These are phyloP conservation scores for Myathropa florea DNA, from an alignment of 2,888 invertebrate species.

Conservation along the genomic window DNA sequence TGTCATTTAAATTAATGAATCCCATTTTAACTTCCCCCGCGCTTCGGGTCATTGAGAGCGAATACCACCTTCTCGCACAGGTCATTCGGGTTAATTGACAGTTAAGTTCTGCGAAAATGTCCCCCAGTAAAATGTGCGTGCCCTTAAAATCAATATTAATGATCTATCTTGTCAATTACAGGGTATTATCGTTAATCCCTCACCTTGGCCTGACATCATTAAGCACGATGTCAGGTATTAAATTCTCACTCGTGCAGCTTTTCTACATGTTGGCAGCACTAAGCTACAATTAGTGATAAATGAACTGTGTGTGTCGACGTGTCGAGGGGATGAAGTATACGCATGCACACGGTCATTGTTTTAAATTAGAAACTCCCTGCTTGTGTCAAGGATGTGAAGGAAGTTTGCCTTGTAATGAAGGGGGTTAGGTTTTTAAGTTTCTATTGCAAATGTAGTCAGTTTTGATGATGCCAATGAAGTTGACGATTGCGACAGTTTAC, in stretches of 20 bases:
- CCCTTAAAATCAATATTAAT: slow-evolving; percentile 59
- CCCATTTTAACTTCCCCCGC: neutral
- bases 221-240: slow-evolving; percentile 66
- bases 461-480: neutral
- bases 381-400: neutral
- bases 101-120: neutral
- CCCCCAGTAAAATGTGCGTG: neutral
- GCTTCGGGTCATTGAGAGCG: neutral
- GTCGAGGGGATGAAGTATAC: slow-evolving; percentile 33
- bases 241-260: slow-evolving; percentile 35
- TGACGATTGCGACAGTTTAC: too few species aligned
- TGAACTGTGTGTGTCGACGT: slow-evolving; percentile 30
- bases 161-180: slow-evolving; percentile 65
- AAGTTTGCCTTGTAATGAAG: neutral
- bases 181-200: slow-evolving; percentile 62
- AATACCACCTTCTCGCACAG: neutral
- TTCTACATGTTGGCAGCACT: slow-evolving; percentile 32
- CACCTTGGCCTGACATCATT: slow-evolving; percentile 67
- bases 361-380: slow-evolving; percentile 3
- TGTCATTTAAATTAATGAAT: neutral
- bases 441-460: neutral
- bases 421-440: neutral
- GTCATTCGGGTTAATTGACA: slow-evolving; percentile 12
- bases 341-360: neutral
- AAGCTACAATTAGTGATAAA: slow-evolving; percentile 65